Evolutionary conservation across 1,140 invertebrate genomes (phyloP).

Genomic region (Drosophila bocki): DNA sequence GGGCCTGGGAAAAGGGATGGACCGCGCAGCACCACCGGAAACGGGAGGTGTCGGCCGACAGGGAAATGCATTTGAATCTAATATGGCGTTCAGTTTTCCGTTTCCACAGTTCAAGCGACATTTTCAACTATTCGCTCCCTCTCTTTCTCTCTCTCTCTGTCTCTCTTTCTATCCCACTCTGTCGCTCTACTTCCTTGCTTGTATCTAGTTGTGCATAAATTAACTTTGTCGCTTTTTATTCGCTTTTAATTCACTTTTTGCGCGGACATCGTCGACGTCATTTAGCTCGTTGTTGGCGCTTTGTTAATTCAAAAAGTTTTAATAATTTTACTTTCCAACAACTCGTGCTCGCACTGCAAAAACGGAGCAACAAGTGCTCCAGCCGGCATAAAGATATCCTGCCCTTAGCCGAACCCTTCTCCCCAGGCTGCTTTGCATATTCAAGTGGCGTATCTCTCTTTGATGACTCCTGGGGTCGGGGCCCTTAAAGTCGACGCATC

Average conservation of each 20-base stretch:
- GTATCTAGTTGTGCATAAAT: constrained; percentile 65
- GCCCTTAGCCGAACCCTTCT: not conserved
- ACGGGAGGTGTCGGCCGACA: constrained; percentile 65
- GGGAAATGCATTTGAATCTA: constrained; percentile 78
- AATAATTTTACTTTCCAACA: constrained; percentile 74
- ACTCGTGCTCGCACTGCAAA: constrained; percentile 44
- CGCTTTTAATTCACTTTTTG: constrained; percentile 68
- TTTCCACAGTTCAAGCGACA: constrained; percentile 50
- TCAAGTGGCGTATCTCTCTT: constrained; percentile 37
- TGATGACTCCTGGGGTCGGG: constrained; percentile 22
- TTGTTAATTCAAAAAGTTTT: constrained; percentile 76
- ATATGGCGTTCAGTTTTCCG: constrained; percentile 75
- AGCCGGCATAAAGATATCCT: constrained; percentile 17
- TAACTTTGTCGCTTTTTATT: constrained; percentile 71
- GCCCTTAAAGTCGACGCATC: constrained; percentile 30
- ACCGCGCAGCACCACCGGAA: constrained; percentile 39
- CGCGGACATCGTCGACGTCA: constrained; percentile 55
- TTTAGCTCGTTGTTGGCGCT: constrained; percentile 61
- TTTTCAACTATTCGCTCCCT: constrained; percentile 46
- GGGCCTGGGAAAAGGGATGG: not conserved
- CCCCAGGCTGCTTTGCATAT: constrained; percentile 45
- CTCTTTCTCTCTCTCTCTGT: not conserved
- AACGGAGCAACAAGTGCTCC: constrained; percentile 59
- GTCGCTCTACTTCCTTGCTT: constrained; percentile 8
- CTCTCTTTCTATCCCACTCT: constrained; percentile 1